Conservation (phyloP, 2,797 vertebrate genomes). For the Thalassophryne amazonica region DNA sequence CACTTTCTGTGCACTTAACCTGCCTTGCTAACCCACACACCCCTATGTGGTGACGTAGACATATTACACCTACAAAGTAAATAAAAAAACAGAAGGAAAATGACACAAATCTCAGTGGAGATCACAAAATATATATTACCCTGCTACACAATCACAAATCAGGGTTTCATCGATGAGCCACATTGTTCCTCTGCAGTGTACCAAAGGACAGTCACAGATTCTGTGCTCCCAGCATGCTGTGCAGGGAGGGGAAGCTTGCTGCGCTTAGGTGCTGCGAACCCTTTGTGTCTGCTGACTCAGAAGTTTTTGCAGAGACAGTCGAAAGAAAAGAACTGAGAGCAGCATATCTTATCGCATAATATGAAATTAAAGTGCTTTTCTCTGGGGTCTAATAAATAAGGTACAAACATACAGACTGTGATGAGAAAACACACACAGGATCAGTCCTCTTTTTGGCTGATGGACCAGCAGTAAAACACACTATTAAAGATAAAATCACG, state of each 20-base stretch:
- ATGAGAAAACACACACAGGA: slow-evolving; percentile 24
- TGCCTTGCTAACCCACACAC: too few species aligned
- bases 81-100: too few species aligned
- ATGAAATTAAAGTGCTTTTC: slow-evolving; percentile 53
- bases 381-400: slow-evolving; percentile 37
- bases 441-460: slow-evolving; percentile 10
- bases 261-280: slow-evolving; percentile 17
- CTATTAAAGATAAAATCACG: slow-evolving; percentile 17
- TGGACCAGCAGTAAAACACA: slow-evolving; percentile 6
- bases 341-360: slow-evolving; percentile 57
- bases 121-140: too few species aligned
- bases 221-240: slow-evolving; percentile 33
- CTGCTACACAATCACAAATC: too few species aligned
- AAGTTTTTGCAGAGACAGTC: slow-evolving; percentile 54
- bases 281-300: slow-evolving; percentile 60
- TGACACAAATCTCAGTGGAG: too few species aligned
- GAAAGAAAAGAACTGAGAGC: slow-evolving; percentile 54
- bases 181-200: slow-evolving; percentile 47
- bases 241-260: slow-evolving; percentile 27
- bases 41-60: too few species aligned
- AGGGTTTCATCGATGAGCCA: slow-evolving; percentile 61
- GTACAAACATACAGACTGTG: slow-evolving; percentile 29
- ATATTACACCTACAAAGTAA: too few species aligned
- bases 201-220: slow-evolving; percentile 51
- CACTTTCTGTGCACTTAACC: too few species aligned